These are phyloP conservation scores for Phycodurus eques DNA, from an alignment of 2,113 vertebrate genomes.

Conservation along the genomic window DNA sequence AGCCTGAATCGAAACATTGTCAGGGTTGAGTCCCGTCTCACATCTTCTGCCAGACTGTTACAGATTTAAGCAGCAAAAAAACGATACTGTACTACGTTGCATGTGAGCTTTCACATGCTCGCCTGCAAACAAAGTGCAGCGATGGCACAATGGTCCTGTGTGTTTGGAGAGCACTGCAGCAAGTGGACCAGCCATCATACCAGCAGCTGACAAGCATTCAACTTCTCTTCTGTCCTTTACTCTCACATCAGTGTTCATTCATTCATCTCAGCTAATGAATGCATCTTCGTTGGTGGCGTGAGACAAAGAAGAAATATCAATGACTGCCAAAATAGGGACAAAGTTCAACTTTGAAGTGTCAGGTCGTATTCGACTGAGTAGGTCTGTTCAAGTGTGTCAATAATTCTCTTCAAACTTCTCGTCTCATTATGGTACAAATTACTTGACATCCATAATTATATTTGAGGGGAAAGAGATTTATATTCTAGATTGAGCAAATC, in stretches of 20 bases:
- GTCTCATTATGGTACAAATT: too few species aligned
- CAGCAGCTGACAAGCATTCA: constrained; percentile 40
- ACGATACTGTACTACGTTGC: neutral
- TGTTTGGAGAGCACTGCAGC: constrained; percentile 11
- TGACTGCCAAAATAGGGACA: constrained; percentile 26
- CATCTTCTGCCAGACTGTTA: constrained; percentile 4
- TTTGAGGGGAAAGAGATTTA: too few species aligned
- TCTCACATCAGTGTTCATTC: constrained; percentile 7
- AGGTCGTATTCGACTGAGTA: neutral
- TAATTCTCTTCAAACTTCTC: neutral
- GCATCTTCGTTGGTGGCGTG: constrained; percentile 26
- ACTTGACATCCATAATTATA: too few species aligned
- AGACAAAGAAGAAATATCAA: constrained; percentile 26
- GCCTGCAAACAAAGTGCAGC: constrained; percentile 5
- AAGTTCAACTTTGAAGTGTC: neutral
- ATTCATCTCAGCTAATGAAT: constrained; percentile 32
- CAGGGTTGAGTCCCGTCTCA: neutral
- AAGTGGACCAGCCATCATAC: constrained; percentile 13
- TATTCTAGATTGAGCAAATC: too few species aligned
- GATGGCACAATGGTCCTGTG: constrained; percentile 31
- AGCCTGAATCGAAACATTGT: neutral
- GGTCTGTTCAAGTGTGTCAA: neutral
- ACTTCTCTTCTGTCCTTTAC: constrained; percentile 27
- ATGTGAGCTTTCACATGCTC: constrained; percentile 2
- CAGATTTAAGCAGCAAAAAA: constrained; percentile 10